Evolutionary conservation across 2,113 vertebrate genomes (phyloP).

Genomic region (Cavia aperea): DNA sequence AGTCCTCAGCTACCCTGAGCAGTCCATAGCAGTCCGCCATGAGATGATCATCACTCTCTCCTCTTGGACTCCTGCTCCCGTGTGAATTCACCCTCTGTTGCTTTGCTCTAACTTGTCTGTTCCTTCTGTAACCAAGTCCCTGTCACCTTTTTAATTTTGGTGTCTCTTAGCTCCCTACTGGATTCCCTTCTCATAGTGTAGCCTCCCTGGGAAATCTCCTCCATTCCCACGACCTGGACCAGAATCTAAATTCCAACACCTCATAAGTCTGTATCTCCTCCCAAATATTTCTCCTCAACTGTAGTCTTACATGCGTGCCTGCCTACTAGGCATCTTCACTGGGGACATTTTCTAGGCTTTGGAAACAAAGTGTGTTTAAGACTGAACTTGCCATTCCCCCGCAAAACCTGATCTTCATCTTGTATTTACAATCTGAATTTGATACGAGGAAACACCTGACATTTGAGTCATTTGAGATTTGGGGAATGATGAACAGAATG

Average conservation of each 20-base stretch:
- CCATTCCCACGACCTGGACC: constrained; percentile 23
- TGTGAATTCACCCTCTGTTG: not conserved
- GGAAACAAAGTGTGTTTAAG: constrained; percentile 7
- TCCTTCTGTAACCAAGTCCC: not conserved
- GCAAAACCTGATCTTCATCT: not conserved
- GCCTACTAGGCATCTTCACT: constrained; percentile 6
- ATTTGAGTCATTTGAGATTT: not conserved
- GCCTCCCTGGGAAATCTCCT: constrained; percentile 36
- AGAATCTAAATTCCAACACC: constrained; percentile 40
- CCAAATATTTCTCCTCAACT: not conserved
- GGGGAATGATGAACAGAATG: not conserved
- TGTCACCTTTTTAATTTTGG: constrained; percentile 28
- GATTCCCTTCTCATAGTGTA: constrained; percentile 22
- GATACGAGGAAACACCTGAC: not conserved
- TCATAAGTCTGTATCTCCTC: constrained; percentile 22
- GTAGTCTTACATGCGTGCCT: not conserved
- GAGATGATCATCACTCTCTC: not conserved
- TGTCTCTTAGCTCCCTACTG: constrained; percentile 23
- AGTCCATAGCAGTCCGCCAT: not conserved
- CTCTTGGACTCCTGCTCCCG: not conserved
- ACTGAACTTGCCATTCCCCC: not conserved
- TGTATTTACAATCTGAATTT: not conserved
- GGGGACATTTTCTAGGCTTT: constrained; percentile 12
- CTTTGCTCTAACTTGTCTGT: not conserved
- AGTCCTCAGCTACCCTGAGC: not conserved